Percentiles rank a stretch among this genome's conserved stretches.
Evolutionary conservation across 2,113 vertebrate genomes (phyloP).

Genomic region (Spea bombifrons): DNA sequence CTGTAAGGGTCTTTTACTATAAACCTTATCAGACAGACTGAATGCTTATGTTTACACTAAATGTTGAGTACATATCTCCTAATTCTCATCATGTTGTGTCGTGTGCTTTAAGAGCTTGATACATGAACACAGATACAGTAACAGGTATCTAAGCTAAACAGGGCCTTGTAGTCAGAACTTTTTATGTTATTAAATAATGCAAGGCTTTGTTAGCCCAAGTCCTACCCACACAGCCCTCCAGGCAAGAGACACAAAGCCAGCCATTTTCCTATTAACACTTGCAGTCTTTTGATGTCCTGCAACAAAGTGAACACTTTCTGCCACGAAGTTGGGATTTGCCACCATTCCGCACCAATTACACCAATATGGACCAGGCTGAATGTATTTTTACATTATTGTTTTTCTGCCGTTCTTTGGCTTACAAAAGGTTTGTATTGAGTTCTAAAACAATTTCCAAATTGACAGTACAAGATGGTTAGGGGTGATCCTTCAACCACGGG

Average conservation of each 20-base stretch:
- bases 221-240: not conserved
- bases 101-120: no score
- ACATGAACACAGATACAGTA: not conserved
- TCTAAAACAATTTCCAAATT: no score
- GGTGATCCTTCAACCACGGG: no score
- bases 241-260: not conserved
- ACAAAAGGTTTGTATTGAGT: no score
- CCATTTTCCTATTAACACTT: conserved; percentile 16
- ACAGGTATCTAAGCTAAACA: not conserved
- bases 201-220: not conserved
- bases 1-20: no score
- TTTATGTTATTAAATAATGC: conserved; percentile 9
- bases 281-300: conserved; percentile 14
- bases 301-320: not conserved
- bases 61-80: no score
- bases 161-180: not conserved
- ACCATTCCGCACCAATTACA: conserved; percentile 6
- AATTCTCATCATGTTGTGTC: no score
- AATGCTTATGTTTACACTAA: no score
- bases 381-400: not conserved
- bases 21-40: no score
- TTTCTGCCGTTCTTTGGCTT: no score
- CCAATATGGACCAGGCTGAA: not conserved
- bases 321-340: not conserved
- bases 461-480: no score